Evolutionary conservation across 2,113 vertebrate genomes (phyloP).

Genomic region (Aramus guarauna): DNA sequence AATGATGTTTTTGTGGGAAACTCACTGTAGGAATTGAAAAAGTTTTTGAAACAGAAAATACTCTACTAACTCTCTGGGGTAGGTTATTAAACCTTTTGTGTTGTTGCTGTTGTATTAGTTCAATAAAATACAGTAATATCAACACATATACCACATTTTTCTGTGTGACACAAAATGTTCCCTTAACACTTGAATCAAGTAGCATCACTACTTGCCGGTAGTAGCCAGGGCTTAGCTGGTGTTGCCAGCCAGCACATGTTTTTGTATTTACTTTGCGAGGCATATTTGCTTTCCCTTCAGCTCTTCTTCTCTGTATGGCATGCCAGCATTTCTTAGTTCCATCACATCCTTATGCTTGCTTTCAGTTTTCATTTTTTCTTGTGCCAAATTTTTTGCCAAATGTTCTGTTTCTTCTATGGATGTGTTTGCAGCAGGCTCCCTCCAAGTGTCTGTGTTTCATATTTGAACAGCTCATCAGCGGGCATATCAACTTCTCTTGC

Average conservation of each 20-base stretch:
- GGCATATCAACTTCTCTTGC: conserved; percentile 18
- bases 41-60: background rate
- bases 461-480: conserved; percentile 36
- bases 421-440: conserved; percentile 1
- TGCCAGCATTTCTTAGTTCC: background rate
- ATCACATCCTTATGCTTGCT: conserved; percentile 11
- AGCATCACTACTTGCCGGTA: background rate
- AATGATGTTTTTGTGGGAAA: background rate
- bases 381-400: conserved; percentile 46
- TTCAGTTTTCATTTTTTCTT: conserved; percentile 25
- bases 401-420: conserved; percentile 6
- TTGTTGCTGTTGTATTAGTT: background rate
- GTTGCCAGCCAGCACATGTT: background rate
- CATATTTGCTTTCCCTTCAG: conserved; percentile 33
- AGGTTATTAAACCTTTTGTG: background rate
- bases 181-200: background rate
- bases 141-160: background rate
- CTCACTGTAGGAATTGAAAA: background rate
- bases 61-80: background rate
- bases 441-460: background rate
- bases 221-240: background rate
- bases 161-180: background rate
- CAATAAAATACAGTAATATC: background rate
- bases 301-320: background rate
- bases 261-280: conserved; percentile 15